Base-by-base conservation (phyloP, 2,888 invertebrate species). In the Corythucha ciliata region DNA sequence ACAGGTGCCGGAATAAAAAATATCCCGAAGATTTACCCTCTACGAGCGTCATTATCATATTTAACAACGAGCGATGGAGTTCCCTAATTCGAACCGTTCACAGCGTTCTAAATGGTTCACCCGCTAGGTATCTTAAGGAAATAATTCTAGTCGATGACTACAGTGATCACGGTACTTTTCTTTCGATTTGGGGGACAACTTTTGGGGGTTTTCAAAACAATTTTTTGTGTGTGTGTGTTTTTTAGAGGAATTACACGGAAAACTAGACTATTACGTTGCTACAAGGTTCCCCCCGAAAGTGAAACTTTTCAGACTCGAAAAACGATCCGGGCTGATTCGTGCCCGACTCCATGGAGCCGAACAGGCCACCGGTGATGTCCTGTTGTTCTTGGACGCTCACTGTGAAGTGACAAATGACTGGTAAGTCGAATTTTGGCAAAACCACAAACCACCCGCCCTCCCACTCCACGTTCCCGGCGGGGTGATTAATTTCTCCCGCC, bases 61-160 rank as follows among this genome's bases (percentile, higher is more conserved):
- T 90, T 72, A 87, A 81, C 67, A 89, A 93, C 67, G 92, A 93
- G 68, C 87, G 89, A 0, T 90, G 85, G 73, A 86, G 88, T 40
- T 80, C 88, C 32, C 72, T 91, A 34, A 64, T 90, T 32, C 69
- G 91, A 53, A 92, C 91, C 0, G 77, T 90, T n/a, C 84, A 88
- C 76, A 88, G 87, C 65, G 88, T 91, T n/a, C 71, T 92, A 46
- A 82, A 86, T 65, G 71, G 80, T 69, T 81, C 80, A 62, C 84
- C 78, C 27, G 73, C 70, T 58, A 73, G 69, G 56, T 75, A 84
- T 63, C 72, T 97, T 12, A 82, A 89, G 66, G 94, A 97, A 72
- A 84, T 97, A 52, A 84, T 97, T 63, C 72, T 97, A 8, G 83
- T 96, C n/a, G 94, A 97, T 66, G 96, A 97, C 70, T 81, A 81